Base-by-base conservation (phyloP, 2,113 vertebrate species). In the Oreochromis aureus region DNA sequence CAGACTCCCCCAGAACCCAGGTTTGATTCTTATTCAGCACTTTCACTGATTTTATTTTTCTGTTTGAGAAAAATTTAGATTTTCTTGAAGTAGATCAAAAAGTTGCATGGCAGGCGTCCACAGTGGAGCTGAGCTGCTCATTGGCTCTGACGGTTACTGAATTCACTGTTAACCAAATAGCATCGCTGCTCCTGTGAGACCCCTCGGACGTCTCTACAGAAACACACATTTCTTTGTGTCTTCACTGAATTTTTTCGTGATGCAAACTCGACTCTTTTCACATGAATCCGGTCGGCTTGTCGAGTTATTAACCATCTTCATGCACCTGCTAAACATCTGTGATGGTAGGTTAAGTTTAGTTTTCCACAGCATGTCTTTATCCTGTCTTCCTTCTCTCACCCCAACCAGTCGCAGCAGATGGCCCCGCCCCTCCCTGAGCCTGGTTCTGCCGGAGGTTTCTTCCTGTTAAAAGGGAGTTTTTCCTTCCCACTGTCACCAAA, bases 221-320 rank as follows among this genome's bases (percentile, higher is more conserved):
- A 36, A 36, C 32, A 63, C 3, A 27, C 12, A 27, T 27, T 24
- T 13, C 22, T 58, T 27, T 58, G 55, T 12, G 54, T 27, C 27
- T 24, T 3, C 22, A 7, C 2, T 1, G 59, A 63, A 34, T 34
- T 0, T 61, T n/a, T 11, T 36, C 0, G 10, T 36, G 32, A 63
- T 5, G 32, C 59, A 63, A 63, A 36, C 61, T 66, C 0, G 10
- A 11, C 18, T 36, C 12, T 10, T n/a, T 66, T 66, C 18, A 19
- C 9, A 19, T 1, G 61, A 66, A 36, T 2, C 10, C 0, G 2
- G 32, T 66, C 0, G 4, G n/a, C 59, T n/a, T 36, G 10, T 63
- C 9, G 19, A 66, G 61, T 66, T 36, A 32, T 11, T 8, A 22
- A 13, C 1, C 61, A 12, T 10, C 58, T 59, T 34, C 34, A n/a